Conservation (phyloP, 2,113 vertebrate species). For the Falco punctatus region DNA sequence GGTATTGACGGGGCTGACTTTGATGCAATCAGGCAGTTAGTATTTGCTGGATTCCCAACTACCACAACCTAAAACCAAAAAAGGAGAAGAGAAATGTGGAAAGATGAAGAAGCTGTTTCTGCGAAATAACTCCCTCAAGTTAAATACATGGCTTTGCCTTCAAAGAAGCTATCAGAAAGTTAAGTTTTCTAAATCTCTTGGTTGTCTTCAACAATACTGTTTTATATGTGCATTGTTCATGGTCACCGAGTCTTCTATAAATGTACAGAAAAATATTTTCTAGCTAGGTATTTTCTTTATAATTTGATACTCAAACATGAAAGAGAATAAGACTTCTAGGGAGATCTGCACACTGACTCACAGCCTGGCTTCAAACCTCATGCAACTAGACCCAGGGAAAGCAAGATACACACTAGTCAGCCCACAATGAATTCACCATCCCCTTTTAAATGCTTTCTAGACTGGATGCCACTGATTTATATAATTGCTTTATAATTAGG, state of each 20-base stretch:
- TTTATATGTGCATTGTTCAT: fast-evolving
- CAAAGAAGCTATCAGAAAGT: not conserved
- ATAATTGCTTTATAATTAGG: conserved; percentile 26
- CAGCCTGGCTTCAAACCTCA: not conserved
- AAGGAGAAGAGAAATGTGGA: not conserved
- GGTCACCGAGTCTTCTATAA: not conserved
- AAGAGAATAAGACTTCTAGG: not conserved
- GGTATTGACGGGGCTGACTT: conserved; percentile 96
- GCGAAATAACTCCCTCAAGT: not conserved
- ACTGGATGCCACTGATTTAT: not conserved
- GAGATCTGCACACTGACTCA: not conserved
- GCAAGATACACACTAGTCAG: not conserved
- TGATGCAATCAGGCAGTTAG: conserved; percentile 94
- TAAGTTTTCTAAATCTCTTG: not conserved
- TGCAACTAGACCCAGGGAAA: not conserved
- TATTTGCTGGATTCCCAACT: conserved; percentile 97
- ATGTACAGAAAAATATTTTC: not conserved
- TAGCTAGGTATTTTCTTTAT: not conserved
- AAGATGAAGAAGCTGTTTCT: not conserved
- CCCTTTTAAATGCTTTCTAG: not conserved
- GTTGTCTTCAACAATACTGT: not conserved
- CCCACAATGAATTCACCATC: not conserved
- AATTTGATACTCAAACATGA: not conserved
- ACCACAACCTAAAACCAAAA: conserved; percentile 84
- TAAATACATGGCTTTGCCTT: not conserved